Base-by-base conservation (phyloP, 1,140 invertebrate genomes). In the Eriocheir sinensis region DNA sequence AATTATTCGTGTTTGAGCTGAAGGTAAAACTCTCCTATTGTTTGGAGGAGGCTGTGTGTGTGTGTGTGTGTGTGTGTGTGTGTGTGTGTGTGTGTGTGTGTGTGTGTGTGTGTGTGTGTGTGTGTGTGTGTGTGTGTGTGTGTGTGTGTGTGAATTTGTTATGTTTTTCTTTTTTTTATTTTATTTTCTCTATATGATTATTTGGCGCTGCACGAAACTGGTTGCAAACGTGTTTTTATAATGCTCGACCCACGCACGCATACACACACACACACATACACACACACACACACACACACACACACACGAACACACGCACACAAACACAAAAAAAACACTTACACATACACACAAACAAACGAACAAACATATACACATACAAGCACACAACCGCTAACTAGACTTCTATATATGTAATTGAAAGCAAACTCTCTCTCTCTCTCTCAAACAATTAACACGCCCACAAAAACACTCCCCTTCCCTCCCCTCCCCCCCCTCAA, bases 241-340 rank as follows among this genome's bases (percentile, higher is more conserved):
- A n/a, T n/a, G 21, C n/a, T 21, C 60, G 27, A n/a, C 2, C 38
- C 89, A 72, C 89, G 21, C 32, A 91, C 60, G 34, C 60, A 34
- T 12, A 90, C 53, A 60, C 32, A 72, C 30, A 91, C 60, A 91
- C 60, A 91, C 60, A 91, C 60, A 91, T 30, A 91, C 34, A 91
- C 32, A 91, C 60, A 91, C 60, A 91, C 60, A 91, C 60, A 72
- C 60, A 91, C 60, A 91, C 36, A 91, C 60, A 91, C 15, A 91
- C 34, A 60, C 60, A 91, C 60, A 60, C 44, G 72, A 32, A 91
- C 44, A 60, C 36, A 60, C n/a, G 72, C 60, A 91, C 27, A 91
- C 60, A 91, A n/a, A n/a, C n/a, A n/a, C n/a, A n/a, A n/a, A n/a
- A n/a, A n/a, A n/a, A n/a, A n/a, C n/a, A n/a, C n/a, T n/a, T n/a